Evolutionary conservation across 1,140 invertebrate species (phyloP), one percentile per base, ranked within the genome.

Genomic region (Nasonia vitripennis): DNA sequence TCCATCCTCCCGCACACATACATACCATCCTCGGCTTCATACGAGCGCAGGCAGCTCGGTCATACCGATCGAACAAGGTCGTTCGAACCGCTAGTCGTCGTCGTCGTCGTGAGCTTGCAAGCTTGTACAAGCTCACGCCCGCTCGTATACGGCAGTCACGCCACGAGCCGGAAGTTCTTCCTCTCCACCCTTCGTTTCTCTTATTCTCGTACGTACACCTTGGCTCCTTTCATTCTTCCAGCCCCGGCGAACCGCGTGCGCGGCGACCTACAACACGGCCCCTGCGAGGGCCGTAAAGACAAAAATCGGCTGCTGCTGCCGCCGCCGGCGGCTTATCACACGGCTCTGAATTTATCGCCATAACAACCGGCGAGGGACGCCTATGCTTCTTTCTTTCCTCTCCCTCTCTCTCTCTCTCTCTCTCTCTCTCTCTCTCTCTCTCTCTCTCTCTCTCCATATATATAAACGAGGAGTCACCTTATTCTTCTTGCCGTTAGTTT

Each of bases 241-340:
- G 20, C 23, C 17, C 14, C 27, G 27, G 23, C 6, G 27, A n/a
- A 31, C 37, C 45, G 67, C 41, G 68, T 41, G 48, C 17, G 67
- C 73, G 34, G 62, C 88, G 83, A 77, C 85, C 73, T 31, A 34
- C 34, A 45, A 34, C 79, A 87, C 55, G 70, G 80, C 85, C 81
- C 87, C 88, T 51, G 5, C 82, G 83, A 83, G 87, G 78, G 55
- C 88, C 82, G 86, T 90, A 90, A 90, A 90, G 88, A 90, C 89
- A 90, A 89, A 90, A 90, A 90, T 90, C 89, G 74, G 74, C 31
- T 77, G 87, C 17, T 62, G 55, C 55, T 62, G 17, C 55, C 55
- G 6, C 55, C 55, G 14, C 17, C 67, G 27, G 10, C n/a, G 86
- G 84, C 88, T 90, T 90, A 90, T 90, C 89, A 62, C 86, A 81